A percentile compares a stretch with the other conserved stretches of the same genome.
Evolutionary conservation across 2,113 vertebrate genomes (phyloP).

Genomic region (Isichthys henryi): DNA sequence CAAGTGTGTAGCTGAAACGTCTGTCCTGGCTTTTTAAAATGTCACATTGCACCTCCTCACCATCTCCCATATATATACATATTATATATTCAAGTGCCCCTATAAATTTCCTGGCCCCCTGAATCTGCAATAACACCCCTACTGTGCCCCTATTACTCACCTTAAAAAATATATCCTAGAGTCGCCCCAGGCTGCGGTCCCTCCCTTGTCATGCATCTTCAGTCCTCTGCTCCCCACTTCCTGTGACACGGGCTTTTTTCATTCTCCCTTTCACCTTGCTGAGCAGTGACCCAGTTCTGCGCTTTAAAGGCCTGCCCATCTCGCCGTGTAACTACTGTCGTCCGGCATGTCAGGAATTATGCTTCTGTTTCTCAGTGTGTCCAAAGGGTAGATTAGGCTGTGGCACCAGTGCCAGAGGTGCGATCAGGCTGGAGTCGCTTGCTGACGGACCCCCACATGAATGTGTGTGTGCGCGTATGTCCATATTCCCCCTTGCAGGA

Average conservation of each 20-base stretch:
- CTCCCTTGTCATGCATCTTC: neutral
- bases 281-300: neutral
- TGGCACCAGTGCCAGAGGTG: neutral
- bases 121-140: neutral
- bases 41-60: neutral
- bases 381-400: neutral
- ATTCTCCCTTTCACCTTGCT: neutral
- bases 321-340: neutral
- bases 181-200: neutral
- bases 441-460: neutral
- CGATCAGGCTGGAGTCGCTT: neutral
- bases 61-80: neutral
- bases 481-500: conserved; percentile 69
- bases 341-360: neutral
- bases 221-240: neutral
- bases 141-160: neutral
- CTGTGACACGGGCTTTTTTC: neutral
- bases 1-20: neutral
- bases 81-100: neutral
- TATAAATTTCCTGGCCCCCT: neutral
- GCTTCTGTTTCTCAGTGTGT: neutral
- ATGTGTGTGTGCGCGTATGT: neutral
- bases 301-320: neutral
- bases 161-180: neutral
- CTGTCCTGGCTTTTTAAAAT: neutral